Conservation (phyloP, 1,140 invertebrate genomes). For the Carposina sasakii region DNA sequence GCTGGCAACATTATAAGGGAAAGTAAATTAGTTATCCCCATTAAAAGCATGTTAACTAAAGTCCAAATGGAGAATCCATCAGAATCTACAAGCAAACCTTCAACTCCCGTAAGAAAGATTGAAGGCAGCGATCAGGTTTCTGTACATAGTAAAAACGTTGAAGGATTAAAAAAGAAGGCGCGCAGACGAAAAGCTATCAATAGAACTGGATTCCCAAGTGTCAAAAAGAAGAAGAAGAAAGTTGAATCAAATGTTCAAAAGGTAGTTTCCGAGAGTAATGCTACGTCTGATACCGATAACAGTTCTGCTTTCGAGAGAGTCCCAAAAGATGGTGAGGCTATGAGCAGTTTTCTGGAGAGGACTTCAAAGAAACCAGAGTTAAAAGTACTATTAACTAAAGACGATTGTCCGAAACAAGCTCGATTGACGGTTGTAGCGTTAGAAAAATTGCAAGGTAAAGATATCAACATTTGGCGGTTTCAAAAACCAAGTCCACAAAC, state of each 20-base stretch:
- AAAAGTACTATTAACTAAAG: slow-evolving; percentile 66
- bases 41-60: slow-evolving; percentile 56
- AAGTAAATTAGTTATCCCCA: slow-evolving; percentile 61
- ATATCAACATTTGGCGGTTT: slow-evolving; percentile 37
- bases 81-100: slow-evolving; percentile 31
- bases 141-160: slow-evolving; percentile 31
- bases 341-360: slow-evolving; percentile 75
- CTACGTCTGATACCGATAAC: slow-evolving; percentile 58
- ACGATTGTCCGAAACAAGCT: slow-evolving; percentile 67
- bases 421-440: slow-evolving; percentile 73
- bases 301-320: slow-evolving; percentile 75
- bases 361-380: slow-evolving; percentile 67
- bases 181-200: slow-evolving; percentile 85
- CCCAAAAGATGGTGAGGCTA: slow-evolving; percentile 77
- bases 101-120: too few relatives aligned
- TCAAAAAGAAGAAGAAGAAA: slow-evolving; percentile 89
- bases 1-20: slow-evolving; percentile 53
- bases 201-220: slow-evolving; percentile 88
- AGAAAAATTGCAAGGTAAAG: slow-evolving; percentile 74
- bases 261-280: slow-evolving; percentile 48
- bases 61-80: slow-evolving; percentile 45
- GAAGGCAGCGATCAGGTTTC: slow-evolving; percentile 25
- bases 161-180: slow-evolving; percentile 76
- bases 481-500: slow-evolving; percentile 15
- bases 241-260: slow-evolving; percentile 42